phyloP scores from a whole-genome alignment of 2,797 vertebrate genomes.

The Sebastes steindachneri region DNA sequence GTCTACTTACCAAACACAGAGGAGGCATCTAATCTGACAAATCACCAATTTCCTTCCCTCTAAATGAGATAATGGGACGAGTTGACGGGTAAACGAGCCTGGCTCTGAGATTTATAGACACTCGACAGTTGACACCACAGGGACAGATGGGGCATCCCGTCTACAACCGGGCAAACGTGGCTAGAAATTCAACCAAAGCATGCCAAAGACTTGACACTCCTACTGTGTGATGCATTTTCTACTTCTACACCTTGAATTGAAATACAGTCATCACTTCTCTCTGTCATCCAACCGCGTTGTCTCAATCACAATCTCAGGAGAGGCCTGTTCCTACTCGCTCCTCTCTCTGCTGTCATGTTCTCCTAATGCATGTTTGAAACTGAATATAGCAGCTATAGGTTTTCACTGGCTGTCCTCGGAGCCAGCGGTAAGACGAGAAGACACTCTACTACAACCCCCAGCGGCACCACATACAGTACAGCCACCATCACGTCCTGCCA shows the following conservation, averaged over 20 bases:
- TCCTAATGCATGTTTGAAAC: constrained; percentile 46
- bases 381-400: constrained; percentile 48
- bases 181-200: background rate
- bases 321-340: background rate
- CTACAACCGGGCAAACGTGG: background rate
- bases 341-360: background rate
- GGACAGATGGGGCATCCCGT: constrained; percentile 36
- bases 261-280: background rate
- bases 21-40: constrained; percentile 16
- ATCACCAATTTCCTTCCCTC: background rate
- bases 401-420: constrained; percentile 42
- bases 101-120: constrained; percentile 25
- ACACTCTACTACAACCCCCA: constrained; percentile 29
- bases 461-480: constrained; percentile 15
- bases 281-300: background rate
- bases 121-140: constrained; percentile 18
- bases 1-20: background rate
- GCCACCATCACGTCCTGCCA: background rate
- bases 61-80: constrained; percentile 20
- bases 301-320: background rate
- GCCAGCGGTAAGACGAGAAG: constrained; percentile 60
- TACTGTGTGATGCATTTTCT: background rate
- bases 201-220: constrained; percentile 26
- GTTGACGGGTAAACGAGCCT: constrained; percentile 25
- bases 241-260: background rate